A percentile compares a stretch with the other conserved stretches of the same genome.
Conservation (phyloP, 2,888 invertebrate genomes). For the Leucoma salicis region DNA sequence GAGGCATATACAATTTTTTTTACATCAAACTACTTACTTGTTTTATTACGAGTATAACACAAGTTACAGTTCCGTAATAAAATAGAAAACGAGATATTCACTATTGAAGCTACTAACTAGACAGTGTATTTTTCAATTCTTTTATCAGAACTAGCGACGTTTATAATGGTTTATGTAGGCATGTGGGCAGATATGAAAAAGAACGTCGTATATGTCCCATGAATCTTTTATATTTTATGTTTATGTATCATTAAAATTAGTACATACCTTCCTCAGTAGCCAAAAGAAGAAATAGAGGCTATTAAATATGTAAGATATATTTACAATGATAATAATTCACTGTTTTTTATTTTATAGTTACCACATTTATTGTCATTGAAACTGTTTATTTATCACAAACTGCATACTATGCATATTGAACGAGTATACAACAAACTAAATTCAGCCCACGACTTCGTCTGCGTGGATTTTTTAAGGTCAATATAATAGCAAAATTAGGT, state of each 20-base stretch:
- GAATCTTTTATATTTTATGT: constrained; percentile 24
- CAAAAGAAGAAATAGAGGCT: constrained; percentile 59
- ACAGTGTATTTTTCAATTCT: not conserved
- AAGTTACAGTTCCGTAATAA: constrained; percentile 19
- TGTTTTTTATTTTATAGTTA: constrained; percentile 59
- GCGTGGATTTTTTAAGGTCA: too few species aligned
- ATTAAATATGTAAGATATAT: constrained; percentile 62
- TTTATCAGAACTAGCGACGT: not conserved
- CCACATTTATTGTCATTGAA: constrained; percentile 58
- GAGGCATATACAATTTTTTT: too few species aligned
- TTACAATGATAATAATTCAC: constrained; percentile 62
- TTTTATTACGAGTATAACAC: constrained; percentile 6
- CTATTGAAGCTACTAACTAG: constrained; percentile 3
- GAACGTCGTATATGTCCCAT: constrained; percentile 33
- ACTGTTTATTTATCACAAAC: constrained; percentile 47
- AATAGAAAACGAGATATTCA: constrained; percentile 10
- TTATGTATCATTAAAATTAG: constrained; percentile 36
- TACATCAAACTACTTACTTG: constrained; percentile 15
- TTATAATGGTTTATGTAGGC: constrained; percentile 1
- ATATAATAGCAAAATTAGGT: too few species aligned
- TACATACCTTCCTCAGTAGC: constrained; percentile 65
- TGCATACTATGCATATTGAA: constrained; percentile 57
- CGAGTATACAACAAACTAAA: constrained; percentile 31
- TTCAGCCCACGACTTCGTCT: too few species aligned
- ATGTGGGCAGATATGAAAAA: constrained; percentile 32